Conservation (phyloP, 37 sponge, comb jelly and placozoan genomes). For the Beroe forskalii region DNA sequence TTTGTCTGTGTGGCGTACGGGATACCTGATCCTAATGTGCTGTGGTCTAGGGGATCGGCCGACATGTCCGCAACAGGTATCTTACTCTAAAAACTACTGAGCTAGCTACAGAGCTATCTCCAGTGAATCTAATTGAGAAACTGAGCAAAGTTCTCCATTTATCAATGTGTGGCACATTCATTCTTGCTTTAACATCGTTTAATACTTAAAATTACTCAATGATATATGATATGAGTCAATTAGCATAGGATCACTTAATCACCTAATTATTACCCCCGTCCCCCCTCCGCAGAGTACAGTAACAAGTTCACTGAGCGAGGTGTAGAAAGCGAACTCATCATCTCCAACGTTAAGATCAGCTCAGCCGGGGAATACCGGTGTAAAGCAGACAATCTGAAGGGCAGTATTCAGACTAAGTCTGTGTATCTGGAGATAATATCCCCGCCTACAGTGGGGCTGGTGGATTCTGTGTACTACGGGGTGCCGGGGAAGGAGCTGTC, state of each 20-base stretch:
- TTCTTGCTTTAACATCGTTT: too few relatives aligned
- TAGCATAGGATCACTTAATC: too few relatives aligned
- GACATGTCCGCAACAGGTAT: constrained; percentile 49
- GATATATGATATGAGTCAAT: too few relatives aligned
- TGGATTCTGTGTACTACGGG: constrained; percentile 40
- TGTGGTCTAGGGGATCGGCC: constrained; percentile 25
- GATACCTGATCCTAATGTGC: constrained; percentile 47
- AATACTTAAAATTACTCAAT: too few relatives aligned
- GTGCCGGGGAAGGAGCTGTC: constrained; percentile 24
- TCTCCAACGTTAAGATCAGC: neutral
- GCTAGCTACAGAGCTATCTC: too few relatives aligned
- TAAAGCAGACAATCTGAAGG: constrained; percentile 44
- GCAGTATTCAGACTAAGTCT: constrained; percentile 32
- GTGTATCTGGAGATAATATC: constrained; percentile 42
- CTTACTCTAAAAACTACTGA: too few relatives aligned
- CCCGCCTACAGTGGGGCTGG: neutral
- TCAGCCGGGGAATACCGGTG: constrained; percentile 36
- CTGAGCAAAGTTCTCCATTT: too few relatives aligned
- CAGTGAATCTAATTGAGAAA: too few relatives aligned
- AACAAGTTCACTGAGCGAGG: constrained; percentile 27
- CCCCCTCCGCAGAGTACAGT: neutral
- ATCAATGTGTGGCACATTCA: too few relatives aligned
- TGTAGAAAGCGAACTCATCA: constrained; percentile 44
- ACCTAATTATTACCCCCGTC: too few relatives aligned
- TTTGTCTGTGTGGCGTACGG: constrained; percentile 64